Conservation (phyloP, 2,797 vertebrate genomes). For the Pseudopleuronectes americanus region DNA sequence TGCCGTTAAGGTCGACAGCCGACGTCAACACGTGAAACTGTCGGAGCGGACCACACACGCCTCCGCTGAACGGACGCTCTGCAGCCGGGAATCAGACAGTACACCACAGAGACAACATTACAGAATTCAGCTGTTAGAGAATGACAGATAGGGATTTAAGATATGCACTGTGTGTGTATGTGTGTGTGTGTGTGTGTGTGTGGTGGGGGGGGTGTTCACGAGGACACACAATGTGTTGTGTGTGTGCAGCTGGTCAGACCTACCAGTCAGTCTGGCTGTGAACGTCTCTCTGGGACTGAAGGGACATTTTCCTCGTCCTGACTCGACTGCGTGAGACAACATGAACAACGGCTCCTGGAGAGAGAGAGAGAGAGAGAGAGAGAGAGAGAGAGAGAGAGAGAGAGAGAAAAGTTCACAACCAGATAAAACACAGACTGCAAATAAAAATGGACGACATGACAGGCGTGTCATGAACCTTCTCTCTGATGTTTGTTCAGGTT, state of each 20-base stretch:
- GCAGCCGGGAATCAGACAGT: conserved; percentile 35
- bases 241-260: conserved; percentile 23
- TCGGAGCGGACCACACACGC: conserved; percentile 51
- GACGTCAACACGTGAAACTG: conserved; percentile 25
- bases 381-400: background rate
- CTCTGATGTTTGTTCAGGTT: too few relatives aligned
- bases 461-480: too few relatives aligned
- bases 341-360: conserved; percentile 74
- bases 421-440: too few relatives aligned
- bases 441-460: too few relatives aligned
- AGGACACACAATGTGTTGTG: background rate
- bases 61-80: conserved; percentile 10
- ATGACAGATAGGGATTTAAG: conserved; percentile 26
- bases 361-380: conserved; percentile 1
- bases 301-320: conserved; percentile 88
- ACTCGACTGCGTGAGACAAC: conserved; percentile 79
- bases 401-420: too few relatives aligned
- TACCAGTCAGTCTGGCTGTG: conserved; percentile 82
- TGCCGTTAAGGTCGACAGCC: conserved; percentile 18
- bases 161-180: conserved; percentile 18
- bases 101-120: conserved; percentile 5
- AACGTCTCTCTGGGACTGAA: conserved; percentile 88
- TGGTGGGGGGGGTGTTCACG: conserved; percentile 17
- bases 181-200: conserved; percentile 29
- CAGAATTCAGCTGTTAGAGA: conserved; percentile 26